phyloP scores from a whole-genome alignment of 2,888 invertebrate species.

The Zelleria hepariella region DNA sequence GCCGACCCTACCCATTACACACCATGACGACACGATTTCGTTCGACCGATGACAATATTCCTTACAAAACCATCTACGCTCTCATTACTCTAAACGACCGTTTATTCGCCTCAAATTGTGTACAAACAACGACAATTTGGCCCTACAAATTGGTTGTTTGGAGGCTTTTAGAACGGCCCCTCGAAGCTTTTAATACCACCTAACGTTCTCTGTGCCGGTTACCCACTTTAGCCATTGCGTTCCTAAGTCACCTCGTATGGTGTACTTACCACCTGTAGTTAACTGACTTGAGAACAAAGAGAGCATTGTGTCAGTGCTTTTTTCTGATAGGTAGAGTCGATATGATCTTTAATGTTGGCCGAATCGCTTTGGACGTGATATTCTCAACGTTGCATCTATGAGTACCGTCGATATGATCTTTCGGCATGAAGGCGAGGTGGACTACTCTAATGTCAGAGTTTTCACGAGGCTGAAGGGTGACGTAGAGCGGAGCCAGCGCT shows the following conservation, averaged over 20 bases:
- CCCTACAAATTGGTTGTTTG: conserved; percentile 20
- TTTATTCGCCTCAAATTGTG: conserved; percentile 44
- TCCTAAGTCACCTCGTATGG: neutral
- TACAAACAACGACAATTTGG: conserved; percentile 45
- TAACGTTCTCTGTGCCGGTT: neutral
- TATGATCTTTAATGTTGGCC: conserved; percentile 5
- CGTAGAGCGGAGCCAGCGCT: conserved; percentile 46
- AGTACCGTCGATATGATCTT: neutral
- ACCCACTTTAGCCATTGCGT: conserved; percentile 8
- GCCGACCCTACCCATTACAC: conserved; percentile 57
- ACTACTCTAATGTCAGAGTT: conserved; percentile 23
- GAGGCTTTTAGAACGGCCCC: conserved; percentile 33
- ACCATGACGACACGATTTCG: conserved; percentile 60
- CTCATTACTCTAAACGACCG: conserved; percentile 59
- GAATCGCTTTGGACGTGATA: conserved; percentile 19
- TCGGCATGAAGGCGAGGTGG: neutral
- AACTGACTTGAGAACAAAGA: conserved; percentile 23
- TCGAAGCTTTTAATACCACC: conserved; percentile 3
- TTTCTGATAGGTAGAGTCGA: conserved; percentile 6
- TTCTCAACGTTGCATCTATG: conserved; percentile 16
- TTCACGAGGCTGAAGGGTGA: conserved; percentile 44
- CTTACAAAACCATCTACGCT: conserved; percentile 44
- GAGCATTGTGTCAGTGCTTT: conserved; percentile 31
- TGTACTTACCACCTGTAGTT: conserved; percentile 25
- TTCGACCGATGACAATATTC: conserved; percentile 43